Conservation (phyloP, 2,797 vertebrate genomes). For the Macrochelys suwanniensis region DNA sequence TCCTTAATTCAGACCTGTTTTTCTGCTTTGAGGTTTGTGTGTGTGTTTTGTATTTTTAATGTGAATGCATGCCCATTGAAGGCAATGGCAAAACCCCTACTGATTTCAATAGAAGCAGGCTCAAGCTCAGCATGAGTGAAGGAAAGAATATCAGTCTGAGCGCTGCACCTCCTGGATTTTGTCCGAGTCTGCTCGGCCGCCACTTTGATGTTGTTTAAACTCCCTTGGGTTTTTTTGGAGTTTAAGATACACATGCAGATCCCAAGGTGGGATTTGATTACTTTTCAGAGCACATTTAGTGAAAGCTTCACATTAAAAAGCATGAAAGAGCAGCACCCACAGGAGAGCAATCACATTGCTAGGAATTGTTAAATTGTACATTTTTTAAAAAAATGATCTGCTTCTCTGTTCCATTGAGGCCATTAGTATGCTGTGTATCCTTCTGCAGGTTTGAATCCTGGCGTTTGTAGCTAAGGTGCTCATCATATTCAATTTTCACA, state of each 20-base stretch:
- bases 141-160: background rate
- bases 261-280: background rate
- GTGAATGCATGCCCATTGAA: background rate
- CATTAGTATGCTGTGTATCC: background rate
- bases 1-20: background rate
- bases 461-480: background rate
- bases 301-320: background rate
- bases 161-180: background rate
- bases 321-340: background rate
- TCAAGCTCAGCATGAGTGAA: background rate
- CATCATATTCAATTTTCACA: background rate
- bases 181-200: background rate
- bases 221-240: background rate
- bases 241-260: background rate
- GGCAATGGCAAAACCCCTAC: background rate
- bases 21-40: background rate
- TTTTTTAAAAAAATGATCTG: background rate
- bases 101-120: background rate
- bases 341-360: background rate
- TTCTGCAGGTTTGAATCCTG: background rate
- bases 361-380: accelerated
- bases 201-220: background rate
- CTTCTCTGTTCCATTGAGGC: background rate
- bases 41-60: background rate
- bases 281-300: background rate